Evolutionary conservation across 2,113 vertebrate species (phyloP), one percentile per base, ranked within the genome.

Genomic region (Hydrochoerus hydrochaeris): DNA sequence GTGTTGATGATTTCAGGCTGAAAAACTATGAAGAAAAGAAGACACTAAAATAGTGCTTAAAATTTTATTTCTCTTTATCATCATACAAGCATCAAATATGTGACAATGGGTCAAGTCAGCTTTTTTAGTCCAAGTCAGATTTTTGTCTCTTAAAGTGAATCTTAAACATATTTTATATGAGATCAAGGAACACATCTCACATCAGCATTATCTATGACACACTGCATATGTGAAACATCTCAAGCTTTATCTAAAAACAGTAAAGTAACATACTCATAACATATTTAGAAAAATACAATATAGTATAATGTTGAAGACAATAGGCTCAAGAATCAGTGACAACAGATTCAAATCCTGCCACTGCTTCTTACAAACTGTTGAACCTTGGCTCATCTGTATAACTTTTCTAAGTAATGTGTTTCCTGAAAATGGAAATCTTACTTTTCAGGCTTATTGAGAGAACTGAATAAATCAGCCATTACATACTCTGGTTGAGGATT

Each of bases 1-100:
- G 85, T 88, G 41, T 97, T 30, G 95, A 94, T 12, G 90, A 20
- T 14, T 75, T n/a, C 98, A 98, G 83, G 12, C 46, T 83, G 17
- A 63, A 87, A 94, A 83, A 54, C 26, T 67, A 90, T 58, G 49
- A 58, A 71, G n/a, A 80, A 83, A 75, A 80, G 35, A 77, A 58
- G 14, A 32, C 24, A 94, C 90, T 41, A 88, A 92, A 63, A 90
- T 0, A 86, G 12, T 49, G 69, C 38, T 75, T 92, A 86, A 58
- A 75, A n/a, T 78, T 94, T 63, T 85, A 54, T 94, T 85, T 58
- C 10, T 88, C 63, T 85, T 95, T 77, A 82, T 77, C 44, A 90
- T 14, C 87, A 81, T 54, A 69, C 22, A 90, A 81, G 84, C 17
- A 95, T 24, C n/a, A 69, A 88, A 92, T 82, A 69, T n/a, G 13